Base-by-base conservation (phyloP, 2,113 vertebrate species). In the Chaenocephalus aceratus region DNA sequence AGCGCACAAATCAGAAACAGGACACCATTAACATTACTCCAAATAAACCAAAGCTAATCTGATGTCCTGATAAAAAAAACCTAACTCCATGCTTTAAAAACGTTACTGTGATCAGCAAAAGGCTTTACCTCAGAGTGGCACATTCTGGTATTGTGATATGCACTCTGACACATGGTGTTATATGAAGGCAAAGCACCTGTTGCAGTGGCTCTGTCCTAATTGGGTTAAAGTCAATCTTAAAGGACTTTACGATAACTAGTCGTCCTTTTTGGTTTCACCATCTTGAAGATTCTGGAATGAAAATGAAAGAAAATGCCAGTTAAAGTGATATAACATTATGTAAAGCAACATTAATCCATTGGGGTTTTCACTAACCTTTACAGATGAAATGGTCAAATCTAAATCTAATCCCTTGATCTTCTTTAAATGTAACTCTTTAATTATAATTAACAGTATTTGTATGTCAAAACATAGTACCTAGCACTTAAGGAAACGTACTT, bases 261-360 rank as follows among this genome's bases (percentile, higher is more conserved):
- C 80, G 0, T 89, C 91, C 75, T 94, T 94, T 78, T 93, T 94
- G 80, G 80, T 68, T 72, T 65, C 90, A 45, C n/a, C 18, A 12
- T 92, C 86, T 41, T 80, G 77, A 66, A 70, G 80, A 86, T 84
- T 92, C 93, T 94, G 86, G 45, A 85, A 81, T 70, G 21, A 26
- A 44, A 23, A 18, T 3, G 1, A 14, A 49, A 13, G 26, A 34
- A n/a, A 69, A 67, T 14, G 15, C 52, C 5, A 85, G 57, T 49
- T 49, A 15, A 18, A 49, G 16, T 64, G 41, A 11, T n/a, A 1
- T 14, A 16, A 15, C 10, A 45, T n/a, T 23, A 44, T 49, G 4
- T n/a, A 54, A 66, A 7, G 44, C 21, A n/a, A 16, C 10, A 80
- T 3, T 21, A 45, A 15, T 34, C 11, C 13, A 36, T 45, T 45